Base-by-base conservation (phyloP, 2,797 vertebrate species). In the Malurus leucopterus region DNA sequence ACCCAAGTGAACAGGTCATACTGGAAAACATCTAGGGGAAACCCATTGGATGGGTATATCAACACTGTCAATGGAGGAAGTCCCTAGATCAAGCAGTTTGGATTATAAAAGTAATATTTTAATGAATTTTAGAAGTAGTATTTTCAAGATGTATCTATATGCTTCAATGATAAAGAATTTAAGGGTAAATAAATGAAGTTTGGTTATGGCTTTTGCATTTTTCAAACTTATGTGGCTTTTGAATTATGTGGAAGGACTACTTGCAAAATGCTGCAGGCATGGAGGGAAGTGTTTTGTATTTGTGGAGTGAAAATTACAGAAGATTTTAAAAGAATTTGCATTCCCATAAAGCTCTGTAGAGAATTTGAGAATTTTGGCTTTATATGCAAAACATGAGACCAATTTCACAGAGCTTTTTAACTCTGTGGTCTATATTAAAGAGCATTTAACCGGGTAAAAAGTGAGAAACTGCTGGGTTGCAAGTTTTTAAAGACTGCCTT, bases 41-140 rank as follows among this genome's bases (percentile, higher is more conserved):
- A 44, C 5, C 4, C 23, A 74, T 0, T 54, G 30, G n/a, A 64
- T 15, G 8, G 9, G 13, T 38, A 23, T 5, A 18, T 49, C 47
- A 58, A n/a, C 30, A 29, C 7, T 43, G 10, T 4, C 43, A 54
- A 59, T 13, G 19, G 47, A 54, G 2, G 18, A 64, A 54, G 20
- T 24, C 22, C 19, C 22, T n/a, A 65, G 16, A 43, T 32, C 19
- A 46, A 40, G 65, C 2, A 70, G 8, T 43, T 5, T 57, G 17
- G 36, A 50, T 68, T 47, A 61, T 6, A 71, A 59, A 89, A 77
- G 58, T 19, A 46, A 27, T 62, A 27, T 47, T 44, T 72, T 47
- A 16, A 23, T 17, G 11, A 3, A 23, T 9, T 8, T 24, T 24
- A 44, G 3, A 30, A 24, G 36, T 70, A 46, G 6, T 40, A 53